phyloP scores from a whole-genome alignment of 2,888 invertebrate genomes.

The Mythimna impura region DNA sequence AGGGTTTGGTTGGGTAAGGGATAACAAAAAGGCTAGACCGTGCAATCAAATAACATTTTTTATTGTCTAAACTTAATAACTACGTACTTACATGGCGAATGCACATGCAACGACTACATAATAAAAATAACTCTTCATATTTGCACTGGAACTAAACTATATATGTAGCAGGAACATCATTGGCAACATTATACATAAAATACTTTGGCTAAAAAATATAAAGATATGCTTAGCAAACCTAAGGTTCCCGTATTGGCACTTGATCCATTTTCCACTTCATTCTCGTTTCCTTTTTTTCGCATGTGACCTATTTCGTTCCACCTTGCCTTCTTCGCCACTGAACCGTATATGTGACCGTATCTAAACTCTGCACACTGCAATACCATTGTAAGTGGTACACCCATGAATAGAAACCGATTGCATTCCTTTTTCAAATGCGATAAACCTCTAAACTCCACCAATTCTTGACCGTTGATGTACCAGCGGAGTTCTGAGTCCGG shows the following conservation, averaged over 20 bases:
- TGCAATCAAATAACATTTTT: conserved; percentile 29
- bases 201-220: conserved; percentile 44
- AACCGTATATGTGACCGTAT: conserved; percentile 85
- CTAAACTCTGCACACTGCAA: conserved; percentile 88
- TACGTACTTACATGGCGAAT: conserved; percentile 4
- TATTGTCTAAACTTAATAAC: conserved; percentile 35
- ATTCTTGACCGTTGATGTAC: conserved; percentile 83
- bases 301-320: conserved; percentile 72
- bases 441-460: conserved; percentile 76
- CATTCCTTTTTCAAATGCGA: conserved; percentile 74
- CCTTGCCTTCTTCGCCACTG: conserved; percentile 76
- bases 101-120: conserved; percentile 4
- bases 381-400: conserved; percentile 86
- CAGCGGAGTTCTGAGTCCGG: conserved; percentile 81
- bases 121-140: not conserved
- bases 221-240: conserved; percentile 47
- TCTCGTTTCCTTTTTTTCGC: conserved; percentile 62
- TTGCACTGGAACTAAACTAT: conserved; percentile 24
- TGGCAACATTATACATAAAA: conserved; percentile 21
- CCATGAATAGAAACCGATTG: conserved; percentile 79
- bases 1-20: not conserved
- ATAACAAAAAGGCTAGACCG: not conserved
- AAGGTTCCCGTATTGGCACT: conserved; percentile 46
- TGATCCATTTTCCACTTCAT: conserved; percentile 67
- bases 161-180: conserved; percentile 46